These are phyloP conservation scores for Trachemys scripta DNA, from an alignment of 2,113 vertebrate species.

Conservation along the genomic window DNA sequence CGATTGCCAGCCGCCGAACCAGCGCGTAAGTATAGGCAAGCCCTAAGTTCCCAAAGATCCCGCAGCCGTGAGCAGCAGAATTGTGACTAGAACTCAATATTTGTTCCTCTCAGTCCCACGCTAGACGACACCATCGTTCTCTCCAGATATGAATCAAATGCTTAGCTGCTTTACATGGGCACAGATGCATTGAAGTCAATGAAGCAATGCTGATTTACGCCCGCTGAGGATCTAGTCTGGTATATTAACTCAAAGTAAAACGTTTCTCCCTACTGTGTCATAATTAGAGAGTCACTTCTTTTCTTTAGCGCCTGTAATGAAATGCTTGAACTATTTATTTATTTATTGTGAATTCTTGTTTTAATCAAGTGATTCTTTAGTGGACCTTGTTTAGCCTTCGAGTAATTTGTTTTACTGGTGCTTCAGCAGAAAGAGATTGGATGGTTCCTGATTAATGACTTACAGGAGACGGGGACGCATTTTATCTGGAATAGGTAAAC, in stretches of 20 bases:
- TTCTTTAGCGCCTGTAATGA: conserved; percentile 54
- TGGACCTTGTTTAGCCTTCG: conserved; percentile 41
- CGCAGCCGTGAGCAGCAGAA: neutral
- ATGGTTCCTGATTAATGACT: conserved; percentile 59
- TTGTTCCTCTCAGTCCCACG: neutral
- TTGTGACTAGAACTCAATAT: neutral
- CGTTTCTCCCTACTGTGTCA: conserved; percentile 40
- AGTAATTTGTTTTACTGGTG: conserved; percentile 70
- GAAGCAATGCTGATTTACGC: conserved; percentile 25
- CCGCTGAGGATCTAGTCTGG: conserved; percentile 35
- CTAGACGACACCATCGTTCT: neutral
- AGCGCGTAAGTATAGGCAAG: too few relatives aligned
- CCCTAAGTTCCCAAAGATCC: neutral
- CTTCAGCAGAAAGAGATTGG: conserved; percentile 46
- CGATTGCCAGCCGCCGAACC: too few relatives aligned
- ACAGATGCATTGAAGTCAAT: neutral
- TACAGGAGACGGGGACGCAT: neutral
- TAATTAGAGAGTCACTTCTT: conserved; percentile 56
- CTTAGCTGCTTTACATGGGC: conserved; percentile 10
- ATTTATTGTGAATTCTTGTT: conserved; percentile 67
- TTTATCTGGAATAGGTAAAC: conserved; percentile 60
- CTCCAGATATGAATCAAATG: neutral
- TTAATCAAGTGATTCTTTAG: conserved; percentile 69
- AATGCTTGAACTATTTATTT: conserved; percentile 67
- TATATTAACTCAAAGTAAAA: conserved; percentile 50